phyloP scores from a whole-genome alignment of 2,797 vertebrate genomes.

The Sebastes cheni region DNA sequence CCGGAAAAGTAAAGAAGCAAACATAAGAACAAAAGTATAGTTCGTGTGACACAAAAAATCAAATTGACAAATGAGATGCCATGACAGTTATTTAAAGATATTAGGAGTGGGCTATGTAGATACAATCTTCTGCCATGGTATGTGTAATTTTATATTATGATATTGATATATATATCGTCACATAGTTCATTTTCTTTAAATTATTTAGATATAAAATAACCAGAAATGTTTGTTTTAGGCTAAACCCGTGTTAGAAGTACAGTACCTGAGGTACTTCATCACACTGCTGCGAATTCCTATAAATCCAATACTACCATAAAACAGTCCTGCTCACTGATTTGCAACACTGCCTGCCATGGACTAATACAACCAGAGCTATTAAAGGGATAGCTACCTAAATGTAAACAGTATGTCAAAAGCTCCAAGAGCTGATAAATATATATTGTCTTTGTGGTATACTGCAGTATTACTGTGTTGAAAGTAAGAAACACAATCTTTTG shows the following conservation, averaged over 20 bases:
- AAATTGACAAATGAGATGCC: background rate
- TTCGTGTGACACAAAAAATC: background rate
- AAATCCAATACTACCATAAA: constrained; percentile 21
- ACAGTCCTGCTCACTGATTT: constrained; percentile 24
- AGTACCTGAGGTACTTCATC: constrained; percentile 7
- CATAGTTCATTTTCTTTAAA: background rate
- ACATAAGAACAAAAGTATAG: background rate
- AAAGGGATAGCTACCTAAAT: background rate
- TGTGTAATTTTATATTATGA: background rate
- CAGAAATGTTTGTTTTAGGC: background rate
- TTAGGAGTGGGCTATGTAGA: background rate
- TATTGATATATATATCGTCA: background rate
- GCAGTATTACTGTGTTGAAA: background rate
- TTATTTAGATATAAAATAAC: background rate
- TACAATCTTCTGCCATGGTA: background rate
- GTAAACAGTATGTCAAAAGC: background rate
- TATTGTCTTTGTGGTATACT: background rate
- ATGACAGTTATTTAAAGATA: background rate
- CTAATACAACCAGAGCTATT: background rate
- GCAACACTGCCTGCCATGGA: constrained; percentile 1
- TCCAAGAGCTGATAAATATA: background rate
- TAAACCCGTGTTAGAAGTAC: background rate
- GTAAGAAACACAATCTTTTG: background rate
- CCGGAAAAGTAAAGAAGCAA: background rate
- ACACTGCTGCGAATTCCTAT: background rate